These are phyloP conservation scores for Hetaerina americana DNA, from an alignment of 1,140 invertebrate genomes.

Conservation along the genomic window DNA sequence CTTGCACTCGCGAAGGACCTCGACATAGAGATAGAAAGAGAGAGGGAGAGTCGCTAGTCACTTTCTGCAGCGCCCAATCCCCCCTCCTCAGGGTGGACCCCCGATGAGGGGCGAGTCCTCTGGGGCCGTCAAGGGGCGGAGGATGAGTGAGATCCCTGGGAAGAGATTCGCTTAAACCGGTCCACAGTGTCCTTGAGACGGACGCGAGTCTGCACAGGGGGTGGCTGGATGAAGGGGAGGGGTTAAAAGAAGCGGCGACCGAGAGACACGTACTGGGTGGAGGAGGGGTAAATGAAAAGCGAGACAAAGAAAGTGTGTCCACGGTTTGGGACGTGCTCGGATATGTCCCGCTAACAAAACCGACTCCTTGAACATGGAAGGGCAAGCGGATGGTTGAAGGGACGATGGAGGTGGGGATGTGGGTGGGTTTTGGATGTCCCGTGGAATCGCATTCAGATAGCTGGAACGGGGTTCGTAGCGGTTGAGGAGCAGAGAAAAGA, in stretches of 20 bases:
- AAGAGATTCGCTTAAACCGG: not conserved
- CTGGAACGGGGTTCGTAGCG: no score
- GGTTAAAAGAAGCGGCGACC: not conserved
- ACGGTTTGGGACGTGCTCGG: not conserved
- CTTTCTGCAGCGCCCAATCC: no score
- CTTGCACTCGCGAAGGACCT: no score
- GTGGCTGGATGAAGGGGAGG: not conserved
- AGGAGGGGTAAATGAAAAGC: no score
- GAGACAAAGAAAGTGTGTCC: not conserved
- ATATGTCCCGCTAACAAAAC: not conserved
- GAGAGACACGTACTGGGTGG: no score
- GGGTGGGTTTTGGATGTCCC: no score
- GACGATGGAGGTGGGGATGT: not conserved
- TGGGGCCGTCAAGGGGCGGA: not conserved
- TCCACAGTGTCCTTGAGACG: not conserved
- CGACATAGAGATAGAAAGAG: no score
- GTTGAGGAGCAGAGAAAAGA: no score
- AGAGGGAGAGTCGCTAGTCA: no score
- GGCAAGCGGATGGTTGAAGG: no score
- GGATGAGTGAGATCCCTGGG: not conserved
- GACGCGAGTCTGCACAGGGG: not conserved
- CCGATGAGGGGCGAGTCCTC: not conserved
- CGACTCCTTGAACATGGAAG: not conserved
- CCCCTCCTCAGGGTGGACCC: not conserved
- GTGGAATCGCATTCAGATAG: no score